Conservation (phyloP, 2,797 vertebrate genomes). For the Ciconia nigra region DNA sequence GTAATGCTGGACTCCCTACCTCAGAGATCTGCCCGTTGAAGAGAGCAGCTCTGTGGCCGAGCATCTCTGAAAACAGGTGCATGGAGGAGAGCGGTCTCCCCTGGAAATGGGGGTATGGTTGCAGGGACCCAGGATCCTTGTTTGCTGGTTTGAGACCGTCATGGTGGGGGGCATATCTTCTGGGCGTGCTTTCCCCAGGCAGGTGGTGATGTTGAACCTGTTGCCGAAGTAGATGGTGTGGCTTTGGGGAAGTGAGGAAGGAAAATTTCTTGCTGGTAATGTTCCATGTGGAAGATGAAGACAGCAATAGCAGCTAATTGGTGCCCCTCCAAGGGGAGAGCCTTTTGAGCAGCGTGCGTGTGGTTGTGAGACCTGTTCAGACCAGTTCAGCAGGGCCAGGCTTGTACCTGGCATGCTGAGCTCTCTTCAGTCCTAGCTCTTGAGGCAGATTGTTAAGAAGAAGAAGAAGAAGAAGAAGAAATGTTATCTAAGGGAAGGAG, state of each 20-base stretch:
- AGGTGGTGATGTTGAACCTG: background rate
- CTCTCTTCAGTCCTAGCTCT: background rate
- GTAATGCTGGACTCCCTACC: background rate
- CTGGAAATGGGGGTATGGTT: background rate
- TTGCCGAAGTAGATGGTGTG: background rate
- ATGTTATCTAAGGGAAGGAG: background rate
- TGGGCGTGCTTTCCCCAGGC: background rate
- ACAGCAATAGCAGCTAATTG: slow-evolving; percentile 1
- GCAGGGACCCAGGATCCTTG: background rate
- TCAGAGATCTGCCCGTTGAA: rapidly evolving
- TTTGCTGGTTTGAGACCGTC: slow-evolving; percentile 47
- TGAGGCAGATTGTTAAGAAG: background rate
- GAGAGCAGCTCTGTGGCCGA: background rate
- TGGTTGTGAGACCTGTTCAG: background rate
- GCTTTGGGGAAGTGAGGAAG: slow-evolving; percentile 6
- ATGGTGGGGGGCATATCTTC: background rate
- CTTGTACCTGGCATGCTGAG: background rate
- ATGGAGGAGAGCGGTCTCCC: background rate
- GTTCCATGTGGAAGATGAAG: background rate
- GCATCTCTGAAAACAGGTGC: background rate
- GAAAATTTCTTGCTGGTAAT: background rate
- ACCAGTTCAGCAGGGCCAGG: slow-evolving; percentile 23
- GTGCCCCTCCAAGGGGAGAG: background rate
- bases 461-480: slow-evolving; percentile 17
- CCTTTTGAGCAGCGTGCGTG: background rate